Evolutionary conservation across 1,140 invertebrate genomes (phyloP).

Genomic region (Chrysopa pallens): DNA sequence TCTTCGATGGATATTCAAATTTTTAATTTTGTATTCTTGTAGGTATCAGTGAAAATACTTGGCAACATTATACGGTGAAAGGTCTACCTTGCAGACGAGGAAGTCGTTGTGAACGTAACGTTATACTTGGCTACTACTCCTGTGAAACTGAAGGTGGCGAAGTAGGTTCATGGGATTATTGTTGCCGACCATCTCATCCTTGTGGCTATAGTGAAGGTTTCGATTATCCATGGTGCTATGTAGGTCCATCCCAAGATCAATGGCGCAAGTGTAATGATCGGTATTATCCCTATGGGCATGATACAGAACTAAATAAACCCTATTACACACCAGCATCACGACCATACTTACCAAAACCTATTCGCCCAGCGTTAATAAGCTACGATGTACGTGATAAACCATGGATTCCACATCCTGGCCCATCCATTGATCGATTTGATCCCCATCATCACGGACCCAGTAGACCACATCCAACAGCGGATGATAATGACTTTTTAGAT

Average conservation of each 20-base stretch:
- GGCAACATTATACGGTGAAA: constrained; percentile 55
- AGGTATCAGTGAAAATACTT: constrained; percentile 12
- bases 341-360: constrained; percentile 1
- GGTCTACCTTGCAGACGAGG: constrained; percentile 56
- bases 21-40: no score
- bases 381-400: constrained; percentile 8
- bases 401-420: neutral
- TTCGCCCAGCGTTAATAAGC: constrained; percentile 3
- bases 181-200: constrained; percentile 55
- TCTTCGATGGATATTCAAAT: no score
- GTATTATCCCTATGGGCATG: constrained; percentile 39
- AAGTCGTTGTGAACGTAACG: constrained; percentile 46
- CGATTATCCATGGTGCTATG: constrained; percentile 64
- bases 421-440: neutral
- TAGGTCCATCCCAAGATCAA: constrained; percentile 49
- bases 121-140: constrained; percentile 54
- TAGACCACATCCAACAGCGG: neutral
- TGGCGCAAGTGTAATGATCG: constrained; percentile 68
- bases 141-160: constrained; percentile 56
- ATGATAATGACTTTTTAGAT: constrained; percentile 11
- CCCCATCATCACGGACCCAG: neutral
- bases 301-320: constrained; percentile 10
- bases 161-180: constrained; percentile 58
- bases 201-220: constrained; percentile 66
- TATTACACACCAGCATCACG: constrained; percentile 3